Base-by-base conservation (phyloP, 2,888 invertebrate genomes). In the Torymus tubicola region DNA sequence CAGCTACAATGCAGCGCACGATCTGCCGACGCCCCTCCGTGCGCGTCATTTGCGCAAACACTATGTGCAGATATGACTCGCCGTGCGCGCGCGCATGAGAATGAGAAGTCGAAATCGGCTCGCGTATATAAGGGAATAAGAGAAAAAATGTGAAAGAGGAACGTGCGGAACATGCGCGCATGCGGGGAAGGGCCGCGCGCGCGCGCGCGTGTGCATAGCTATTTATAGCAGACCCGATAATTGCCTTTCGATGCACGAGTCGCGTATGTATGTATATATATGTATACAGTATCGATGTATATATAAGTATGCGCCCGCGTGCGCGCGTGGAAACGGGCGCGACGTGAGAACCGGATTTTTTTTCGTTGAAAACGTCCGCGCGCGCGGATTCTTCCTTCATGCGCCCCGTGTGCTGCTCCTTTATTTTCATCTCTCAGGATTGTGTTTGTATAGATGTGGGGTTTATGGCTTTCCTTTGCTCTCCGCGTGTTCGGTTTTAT, bases 181-280 rank as follows among this genome's bases (percentile, higher is more conserved):
- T 1, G 71, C 10, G 77, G 58, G 42, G 61, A 75, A 63, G 69
- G 61, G 69, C 53, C 5, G 12, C 53, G 21, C 52, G 8, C 10
- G 42, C 42, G 8, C 42, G 42, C 42, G 42, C 8, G 8, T 31
- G 31, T 8, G 8, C 8, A 42, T 42, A 8, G 68, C 63, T 77
- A 77, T 77, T 77, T 77, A 77, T 70, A 77, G 63, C 69, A 18
- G 57, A 10, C 21, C 21, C 42, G 69, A 70, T 77, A 77, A 70
- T 77, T 77, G 77, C 69, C 69, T 77, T 63, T 70, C 77, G 70
- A 77, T 77, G 77, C 70, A 70, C 77, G 75, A 60, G 16, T 57
- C 65, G 31, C 58, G 58, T 42, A 16, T 13, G 16, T 10, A 58
- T 12, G 42, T 0, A 31, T 5, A 21, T 21, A 21, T 21, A 21